Evolutionary conservation across 2,888 invertebrate species (phyloP), one percentile per base, ranked within the genome.

Genomic region (Torymus texanus): DNA sequence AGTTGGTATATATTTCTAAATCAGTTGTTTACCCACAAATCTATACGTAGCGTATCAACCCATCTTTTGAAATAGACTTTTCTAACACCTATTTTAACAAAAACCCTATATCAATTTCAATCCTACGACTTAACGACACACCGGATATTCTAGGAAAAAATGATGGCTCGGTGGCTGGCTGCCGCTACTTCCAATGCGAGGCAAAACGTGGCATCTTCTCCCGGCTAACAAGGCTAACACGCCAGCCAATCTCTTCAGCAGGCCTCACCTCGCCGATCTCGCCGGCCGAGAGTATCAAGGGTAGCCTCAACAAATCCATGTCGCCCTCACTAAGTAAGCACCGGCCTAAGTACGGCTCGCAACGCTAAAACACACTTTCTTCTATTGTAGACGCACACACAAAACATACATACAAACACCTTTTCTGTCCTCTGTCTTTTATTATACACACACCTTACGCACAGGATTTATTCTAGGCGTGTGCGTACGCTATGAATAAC

Each of bases 121-220:
- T 8, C 41, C 41, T 41, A 1, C 41, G 2, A 24, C 51, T 51
- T 51, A 2, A 55, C 13, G 10, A 65, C 1, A 11, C 65, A 18
- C 11, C 18, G 12, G 3, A 2, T 5, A 58, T 90, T 91, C 81
- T 88, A 96, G 98, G 98, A 84, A 98, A 98, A 92, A 98, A 98
- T 90, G 98, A 98, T 90, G 98, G 98, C 41, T 96, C 97, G 53
- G 98, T 98, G 82, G 96, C 96, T 75, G 97, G 97, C 73, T 94
- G 94, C 75, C 94, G 96, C 68, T 98, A 98, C 91, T 98, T 98
- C 91, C 97, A 97, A 90, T 98, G 98, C 89, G 95, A 97, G 87
- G 93, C 96, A 29, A 95, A 96, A 87, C 95, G 95, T 79, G 98
- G 98, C n/a, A 95, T 98, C 18, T 98, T 98, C 91, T 97, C 97